Base-by-base conservation (phyloP, 2,888 invertebrate genomes). In the Hofmannophila pseudospretella region DNA sequence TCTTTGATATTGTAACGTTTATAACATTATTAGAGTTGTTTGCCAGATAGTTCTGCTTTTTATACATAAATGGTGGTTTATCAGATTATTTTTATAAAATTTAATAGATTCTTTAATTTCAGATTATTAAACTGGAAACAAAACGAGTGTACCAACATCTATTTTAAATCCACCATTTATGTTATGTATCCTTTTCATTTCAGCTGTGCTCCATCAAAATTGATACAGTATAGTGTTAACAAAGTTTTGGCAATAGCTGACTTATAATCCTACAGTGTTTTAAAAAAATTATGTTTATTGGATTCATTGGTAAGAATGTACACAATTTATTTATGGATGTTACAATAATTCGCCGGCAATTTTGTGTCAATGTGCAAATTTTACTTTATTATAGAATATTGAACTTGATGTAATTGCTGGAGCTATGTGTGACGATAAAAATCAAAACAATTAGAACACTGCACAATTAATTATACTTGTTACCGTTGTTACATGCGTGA, bases 251-350 rank as follows among this genome's bases (percentile, higher is more conserved):
- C 64, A 66, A 68, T 70, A 58, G 3, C 7, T 23, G 7, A 22
- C 7, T 4, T 47, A 47, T 54, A 50, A 49, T 57, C 52, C 49
- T 44, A 51, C 60, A 61, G 56, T 68, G 67, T 61, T 59, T 14
- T 50, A 51, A 59, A 58, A 47, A 38, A 60, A 64, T 60, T 64
- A 57, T 58, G 38, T 65, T 59, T 65, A 60, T 54, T 67, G 72
- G 73, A 56, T 55, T 54, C 52, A 66, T 78, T 70, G 79, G 79
- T 80, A 80, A 80, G 79, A 75, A 55, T 54, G 42, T 47, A 58
- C 60, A 58, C 59, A 65, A 63, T 70, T 66, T 70, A 29, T 56
- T 67, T 72, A 60, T 72, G 58, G 61, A 63, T 65, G 58, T 67
- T 61, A 53, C 11, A 63, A n/a, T n/a, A n/a, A n/a, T n/a, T n/a